Conservation (phyloP, 2,113 vertebrate genomes). For the Podarcis raffonei region DNA sequence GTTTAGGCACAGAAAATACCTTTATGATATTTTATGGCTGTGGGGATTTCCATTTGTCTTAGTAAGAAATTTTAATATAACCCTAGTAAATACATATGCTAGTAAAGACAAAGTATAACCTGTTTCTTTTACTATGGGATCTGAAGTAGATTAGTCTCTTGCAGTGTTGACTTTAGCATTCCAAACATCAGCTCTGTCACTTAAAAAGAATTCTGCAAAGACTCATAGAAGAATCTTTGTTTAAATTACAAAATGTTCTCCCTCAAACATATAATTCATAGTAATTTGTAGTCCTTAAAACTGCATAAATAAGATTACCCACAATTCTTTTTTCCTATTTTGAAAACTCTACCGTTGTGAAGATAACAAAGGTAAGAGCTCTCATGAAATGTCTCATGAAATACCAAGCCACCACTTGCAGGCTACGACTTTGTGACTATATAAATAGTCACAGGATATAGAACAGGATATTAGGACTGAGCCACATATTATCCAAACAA, state of each 20-base stretch:
- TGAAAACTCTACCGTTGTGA: background rate
- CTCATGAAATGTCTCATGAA: slow-evolving; percentile 3
- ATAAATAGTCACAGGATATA: background rate
- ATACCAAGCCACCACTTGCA: background rate
- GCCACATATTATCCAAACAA: background rate
- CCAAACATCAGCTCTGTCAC: background rate
- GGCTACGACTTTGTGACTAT: background rate
- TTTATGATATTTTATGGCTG: background rate
- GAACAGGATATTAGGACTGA: background rate
- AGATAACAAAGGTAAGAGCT: background rate
- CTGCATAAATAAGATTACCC: background rate
- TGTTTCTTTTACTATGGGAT: background rate
- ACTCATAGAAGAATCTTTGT: background rate
- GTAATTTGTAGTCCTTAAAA: slow-evolving; percentile 8
- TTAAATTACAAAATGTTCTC: slow-evolving; percentile 3
- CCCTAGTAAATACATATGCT: background rate
- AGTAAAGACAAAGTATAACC: slow-evolving; percentile 7
- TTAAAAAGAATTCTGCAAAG: slow-evolving; percentile 21
- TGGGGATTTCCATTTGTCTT: slow-evolving; percentile 1
- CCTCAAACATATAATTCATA: background rate
- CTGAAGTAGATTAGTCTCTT: background rate
- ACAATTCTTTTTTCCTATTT: background rate
- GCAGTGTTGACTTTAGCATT: slow-evolving; percentile 7
- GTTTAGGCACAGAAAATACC: background rate
- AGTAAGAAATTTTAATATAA: background rate